Percentiles rank a stretch among this genome's conserved stretches.
These are phyloP conservation scores for Salvelinus alpinus DNA, from an alignment of 2,113 vertebrate genomes.

Conservation along the genomic window DNA sequence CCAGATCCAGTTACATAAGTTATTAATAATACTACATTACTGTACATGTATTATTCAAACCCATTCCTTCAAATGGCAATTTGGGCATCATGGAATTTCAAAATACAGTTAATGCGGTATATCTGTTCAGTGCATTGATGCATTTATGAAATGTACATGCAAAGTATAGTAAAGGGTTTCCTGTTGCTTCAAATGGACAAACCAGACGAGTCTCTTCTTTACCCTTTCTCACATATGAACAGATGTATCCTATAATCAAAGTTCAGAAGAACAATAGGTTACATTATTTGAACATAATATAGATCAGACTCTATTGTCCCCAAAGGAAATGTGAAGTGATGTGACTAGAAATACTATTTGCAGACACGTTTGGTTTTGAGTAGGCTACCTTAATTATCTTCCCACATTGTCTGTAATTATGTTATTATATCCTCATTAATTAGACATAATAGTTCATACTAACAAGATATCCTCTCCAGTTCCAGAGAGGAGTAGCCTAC, in stretches of 20 bases:
- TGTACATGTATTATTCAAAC: slow-evolving; percentile 54
- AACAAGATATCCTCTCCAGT: slow-evolving; percentile 54
- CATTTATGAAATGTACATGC: slow-evolving; percentile 12
- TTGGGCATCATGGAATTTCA: slow-evolving; percentile 27
- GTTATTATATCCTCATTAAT: slow-evolving; percentile 64
- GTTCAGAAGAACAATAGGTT: too few species aligned
- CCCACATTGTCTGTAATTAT: slow-evolving; percentile 62
- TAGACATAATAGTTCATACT: slow-evolving; percentile 64
- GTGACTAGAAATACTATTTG: too few species aligned
- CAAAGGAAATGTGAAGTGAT: slow-evolving; percentile 17
- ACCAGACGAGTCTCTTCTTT: too few species aligned
- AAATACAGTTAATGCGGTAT: slow-evolving; percentile 28
- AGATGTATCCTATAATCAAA: too few species aligned
- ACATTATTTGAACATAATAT: too few species aligned
- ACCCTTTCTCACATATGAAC: too few species aligned
- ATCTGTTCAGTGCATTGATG: slow-evolving; percentile 41
- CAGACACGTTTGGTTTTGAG: too few species aligned
- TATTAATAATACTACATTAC: slow-evolving; percentile 45
- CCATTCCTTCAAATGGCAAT: slow-evolving; percentile 33
- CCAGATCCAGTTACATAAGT: slow-evolving; percentile 35
- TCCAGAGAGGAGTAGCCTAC: slow-evolving; percentile 43
- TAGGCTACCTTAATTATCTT: slow-evolving; percentile 48
- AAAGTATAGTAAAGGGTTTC: slow-evolving; percentile 19
- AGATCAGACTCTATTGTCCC: slow-evolving; percentile 23
- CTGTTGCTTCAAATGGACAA: too few species aligned